phyloP scores from a whole-genome alignment of 92 coral and sea anemone species.

The Phenganax marumi region DNA sequence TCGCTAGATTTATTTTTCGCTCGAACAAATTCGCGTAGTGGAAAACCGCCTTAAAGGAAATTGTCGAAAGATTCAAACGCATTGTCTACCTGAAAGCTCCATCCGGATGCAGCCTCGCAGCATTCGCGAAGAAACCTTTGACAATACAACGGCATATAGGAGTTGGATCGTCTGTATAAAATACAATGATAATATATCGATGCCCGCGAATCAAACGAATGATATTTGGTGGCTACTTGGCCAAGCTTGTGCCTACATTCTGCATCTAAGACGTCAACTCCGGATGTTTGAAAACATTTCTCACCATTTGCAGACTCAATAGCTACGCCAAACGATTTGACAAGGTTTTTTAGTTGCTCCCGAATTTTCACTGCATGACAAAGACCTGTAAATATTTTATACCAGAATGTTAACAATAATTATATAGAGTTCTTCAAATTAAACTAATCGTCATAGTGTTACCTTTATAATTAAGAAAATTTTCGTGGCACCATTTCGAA shows the following conservation, averaged over 20 bases:
- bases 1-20: too few species aligned
- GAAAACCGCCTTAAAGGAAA: too few species aligned
- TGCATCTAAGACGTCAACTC: too few species aligned
- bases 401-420: not conserved
- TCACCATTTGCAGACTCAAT: slow-evolving; percentile 78
- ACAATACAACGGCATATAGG: slow-evolving; percentile 84
- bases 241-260: not conserved
- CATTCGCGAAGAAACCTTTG: slow-evolving; percentile 90
- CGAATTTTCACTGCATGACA: slow-evolving; percentile 89
- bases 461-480: slow-evolving; percentile 90
- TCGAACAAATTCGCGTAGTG: too few species aligned
- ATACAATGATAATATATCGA: not conserved
- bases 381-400: slow-evolving; percentile 52
- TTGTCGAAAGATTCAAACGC: too few species aligned
- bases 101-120: slow-evolving; percentile 85
- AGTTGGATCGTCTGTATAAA: slow-evolving; percentile 63
- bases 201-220: not conserved
- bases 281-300: not conserved
- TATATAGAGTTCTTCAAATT: not conserved
- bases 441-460: not conserved
- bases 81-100: slow-evolving; percentile 70
- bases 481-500: slow-evolving; percentile 95
- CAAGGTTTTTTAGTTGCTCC: slow-evolving; percentile 85
- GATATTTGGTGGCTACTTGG: not conserved
- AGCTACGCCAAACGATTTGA: slow-evolving; percentile 74